Conservation (phyloP, 2,113 vertebrate species). For the Microtus oregoni region DNA sequence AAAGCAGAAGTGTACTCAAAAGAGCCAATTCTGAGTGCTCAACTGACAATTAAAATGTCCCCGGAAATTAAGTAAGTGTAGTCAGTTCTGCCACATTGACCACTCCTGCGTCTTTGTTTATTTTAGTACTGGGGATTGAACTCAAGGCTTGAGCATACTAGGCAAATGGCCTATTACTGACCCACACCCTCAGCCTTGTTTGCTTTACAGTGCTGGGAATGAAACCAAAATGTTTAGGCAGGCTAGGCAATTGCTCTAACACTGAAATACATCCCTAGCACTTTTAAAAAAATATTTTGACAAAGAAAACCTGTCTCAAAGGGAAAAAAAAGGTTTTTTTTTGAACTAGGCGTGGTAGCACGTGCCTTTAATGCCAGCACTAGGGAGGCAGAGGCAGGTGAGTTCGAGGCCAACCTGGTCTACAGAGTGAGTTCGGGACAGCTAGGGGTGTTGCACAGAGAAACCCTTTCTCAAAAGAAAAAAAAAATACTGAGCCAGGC, state of each 20-base stretch:
- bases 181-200: background rate
- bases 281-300: background rate
- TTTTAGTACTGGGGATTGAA: background rate
- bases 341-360: too few relatives aligned
- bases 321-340: too few relatives aligned
- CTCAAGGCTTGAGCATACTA: background rate
- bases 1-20: background rate
- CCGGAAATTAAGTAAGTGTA: constrained; percentile 30
- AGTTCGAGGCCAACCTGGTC: too few relatives aligned
- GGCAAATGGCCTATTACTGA: background rate
- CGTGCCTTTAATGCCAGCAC: too few relatives aligned
- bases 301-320: too few relatives aligned
- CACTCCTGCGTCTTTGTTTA: background rate
- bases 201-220: background rate
- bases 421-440: too few relatives aligned
- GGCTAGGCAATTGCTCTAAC: background rate
- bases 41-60: background rate
- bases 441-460: too few relatives aligned
- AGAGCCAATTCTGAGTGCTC: background rate
- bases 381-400: too few relatives aligned
- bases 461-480: too few relatives aligned
- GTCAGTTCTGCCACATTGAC: background rate
- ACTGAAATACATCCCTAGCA: background rate
- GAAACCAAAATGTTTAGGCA: background rate
- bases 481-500: too few relatives aligned